Evolutionary conservation across 35 echinoderm and acorn worm genomes (phyloP).

Genomic region (Patiria miniata): DNA sequence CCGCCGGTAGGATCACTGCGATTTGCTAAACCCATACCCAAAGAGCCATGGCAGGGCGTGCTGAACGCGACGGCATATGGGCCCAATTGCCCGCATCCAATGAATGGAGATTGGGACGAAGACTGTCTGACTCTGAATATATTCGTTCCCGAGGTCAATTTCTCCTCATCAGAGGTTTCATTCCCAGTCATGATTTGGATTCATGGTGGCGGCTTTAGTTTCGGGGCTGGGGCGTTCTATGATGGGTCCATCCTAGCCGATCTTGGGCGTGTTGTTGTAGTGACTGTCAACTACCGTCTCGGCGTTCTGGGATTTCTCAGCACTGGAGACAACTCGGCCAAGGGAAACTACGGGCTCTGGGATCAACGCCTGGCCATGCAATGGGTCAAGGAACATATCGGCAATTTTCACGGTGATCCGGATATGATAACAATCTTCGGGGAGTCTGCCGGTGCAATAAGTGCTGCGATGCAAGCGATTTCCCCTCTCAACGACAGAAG

Average conservation of each 20-base stretch:
- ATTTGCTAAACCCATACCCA: conserved; percentile 9
- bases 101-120: not conserved
- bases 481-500: not conserved
- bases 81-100: conserved; percentile 4
- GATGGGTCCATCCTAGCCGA: conserved; percentile 33
- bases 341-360: conserved; percentile 18
- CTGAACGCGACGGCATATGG: conserved; percentile 30
- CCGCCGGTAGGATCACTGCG: conserved; percentile 36
- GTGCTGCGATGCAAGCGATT: not conserved
- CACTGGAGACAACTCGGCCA: conserved; percentile 38
- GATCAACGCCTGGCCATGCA: conserved; percentile 42
- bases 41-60: conserved; percentile 18
- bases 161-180: not conserved
- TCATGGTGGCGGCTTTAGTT: conserved; percentile 1
- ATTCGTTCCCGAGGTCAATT: not conserved
- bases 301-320: conserved; percentile 57
- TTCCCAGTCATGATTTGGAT: conserved; percentile 36
- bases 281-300: conserved; percentile 57
- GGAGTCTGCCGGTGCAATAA: not conserved
- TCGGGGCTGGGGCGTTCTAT: not conserved
- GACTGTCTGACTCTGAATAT: conserved; percentile 45
- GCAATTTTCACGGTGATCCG: conserved; percentile 28
- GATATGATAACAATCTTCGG: conserved; percentile 46
- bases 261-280: conserved; percentile 47
- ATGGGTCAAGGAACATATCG: conserved; percentile 48